Conservation (phyloP, 1,140 invertebrate genomes). For the Drosophila kikkawai region DNA sequence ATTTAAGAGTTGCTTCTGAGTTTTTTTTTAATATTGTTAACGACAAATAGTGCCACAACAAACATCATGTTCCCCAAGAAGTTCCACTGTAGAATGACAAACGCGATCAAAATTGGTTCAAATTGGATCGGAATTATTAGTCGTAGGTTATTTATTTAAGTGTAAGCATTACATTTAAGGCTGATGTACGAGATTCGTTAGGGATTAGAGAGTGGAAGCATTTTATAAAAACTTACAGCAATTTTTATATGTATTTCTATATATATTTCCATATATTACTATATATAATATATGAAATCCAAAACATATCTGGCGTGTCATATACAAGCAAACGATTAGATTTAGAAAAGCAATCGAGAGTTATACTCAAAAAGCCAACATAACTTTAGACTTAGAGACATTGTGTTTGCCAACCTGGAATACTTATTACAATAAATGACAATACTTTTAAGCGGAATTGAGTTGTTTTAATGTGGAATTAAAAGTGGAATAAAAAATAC, state of each 20-base stretch:
- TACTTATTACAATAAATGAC: slow-evolving; percentile 77
- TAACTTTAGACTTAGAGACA: slow-evolving; percentile 42
- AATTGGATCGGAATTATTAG: slow-evolving; percentile 54
- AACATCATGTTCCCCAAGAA: not conserved
- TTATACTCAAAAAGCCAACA: slow-evolving; percentile 68
- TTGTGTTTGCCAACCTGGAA: slow-evolving; percentile 57
- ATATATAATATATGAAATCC: not conserved
- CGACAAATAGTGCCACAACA: not conserved
- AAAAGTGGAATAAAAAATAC: not conserved
- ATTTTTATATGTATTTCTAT: slow-evolving; percentile 3
- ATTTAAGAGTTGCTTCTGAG: not conserved
- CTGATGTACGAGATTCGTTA: slow-evolving; percentile 78
- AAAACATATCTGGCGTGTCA: slow-evolving; percentile 40
- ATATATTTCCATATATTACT: not conserved
- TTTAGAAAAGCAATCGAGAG: slow-evolving; percentile 37
- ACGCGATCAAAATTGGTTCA: slow-evolving; percentile 8
- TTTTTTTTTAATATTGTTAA: not conserved
- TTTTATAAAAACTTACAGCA: slow-evolving; percentile 47
- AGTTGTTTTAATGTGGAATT: not conserved
- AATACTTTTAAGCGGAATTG: slow-evolving; percentile 63
- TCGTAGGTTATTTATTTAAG: slow-evolving; percentile 66
- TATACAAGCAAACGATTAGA: slow-evolving; percentile 41
- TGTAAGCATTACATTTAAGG: slow-evolving; percentile 68
- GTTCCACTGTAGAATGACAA: not conserved
- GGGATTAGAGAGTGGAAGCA: slow-evolving; percentile 36